phyloP scores from a whole-genome alignment of 2,888 invertebrate species.

The Thysanoteuthis rhombus region DNA sequence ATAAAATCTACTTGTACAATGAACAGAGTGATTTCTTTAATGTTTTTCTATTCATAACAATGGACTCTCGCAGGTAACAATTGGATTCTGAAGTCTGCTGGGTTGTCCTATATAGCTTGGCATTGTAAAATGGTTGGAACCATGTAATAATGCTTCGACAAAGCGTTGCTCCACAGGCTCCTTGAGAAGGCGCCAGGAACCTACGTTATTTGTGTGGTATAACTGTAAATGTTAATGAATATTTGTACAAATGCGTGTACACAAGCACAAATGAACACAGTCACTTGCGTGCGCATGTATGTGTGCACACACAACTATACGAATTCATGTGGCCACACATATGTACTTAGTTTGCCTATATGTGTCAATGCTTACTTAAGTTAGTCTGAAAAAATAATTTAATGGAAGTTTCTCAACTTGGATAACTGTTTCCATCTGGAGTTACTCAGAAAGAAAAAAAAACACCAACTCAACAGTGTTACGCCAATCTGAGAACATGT shows the following conservation, averaged over 20 bases:
- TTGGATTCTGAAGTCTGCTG: too few relatives aligned
- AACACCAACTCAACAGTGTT: neutral
- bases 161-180: too few relatives aligned
- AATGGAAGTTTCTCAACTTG: neutral
- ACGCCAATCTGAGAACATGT: neutral
- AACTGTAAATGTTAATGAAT: neutral
- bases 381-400: neutral
- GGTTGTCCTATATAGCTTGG: too few relatives aligned
- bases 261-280: neutral
- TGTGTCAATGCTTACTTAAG: neutral
- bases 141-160: too few relatives aligned
- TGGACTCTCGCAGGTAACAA: too few relatives aligned
- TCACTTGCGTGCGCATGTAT: neutral
- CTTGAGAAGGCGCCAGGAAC: too few relatives aligned
- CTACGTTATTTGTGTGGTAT: neutral
- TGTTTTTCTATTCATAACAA: too few relatives aligned
- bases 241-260: neutral
- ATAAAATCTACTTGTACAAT: too few relatives aligned
- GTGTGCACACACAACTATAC: neutral
- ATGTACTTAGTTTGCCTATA: neutral
- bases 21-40: too few relatives aligned
- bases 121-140: too few relatives aligned
- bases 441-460: neutral
- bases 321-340: neutral
- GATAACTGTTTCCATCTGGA: neutral